phyloP scores from a whole-genome alignment of 2,797 vertebrate species.

The Xiphorhynchus erythropygius region DNA sequence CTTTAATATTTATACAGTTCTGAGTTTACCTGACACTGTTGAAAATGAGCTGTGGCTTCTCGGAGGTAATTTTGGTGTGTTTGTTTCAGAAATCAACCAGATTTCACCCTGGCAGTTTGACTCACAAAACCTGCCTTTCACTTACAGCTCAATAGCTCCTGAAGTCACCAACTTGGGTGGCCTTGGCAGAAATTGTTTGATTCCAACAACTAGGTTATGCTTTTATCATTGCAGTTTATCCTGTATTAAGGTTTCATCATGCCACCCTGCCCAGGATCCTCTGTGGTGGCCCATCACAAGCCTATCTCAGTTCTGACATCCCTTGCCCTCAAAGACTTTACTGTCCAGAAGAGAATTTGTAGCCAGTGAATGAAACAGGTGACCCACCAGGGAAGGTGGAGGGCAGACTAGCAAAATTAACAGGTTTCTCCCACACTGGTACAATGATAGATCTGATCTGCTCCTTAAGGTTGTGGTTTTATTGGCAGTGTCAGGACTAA shows the following conservation, averaged over 20 bases:
- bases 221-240: neutral
- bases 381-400: neutral
- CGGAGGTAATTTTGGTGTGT: neutral
- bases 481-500: neutral
- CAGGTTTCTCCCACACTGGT: neutral
- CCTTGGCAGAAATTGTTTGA: neutral
- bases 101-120: neutral
- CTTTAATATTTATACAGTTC: neutral
- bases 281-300: neutral
- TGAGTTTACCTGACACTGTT: neutral
- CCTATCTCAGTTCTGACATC: neutral
- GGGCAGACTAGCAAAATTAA: neutral
- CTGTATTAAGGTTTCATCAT: neutral
- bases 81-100: neutral
- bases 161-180: neutral
- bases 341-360: neutral
- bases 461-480: neutral
- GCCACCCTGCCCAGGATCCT: neutral
- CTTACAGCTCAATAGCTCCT: neutral
- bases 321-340: neutral
- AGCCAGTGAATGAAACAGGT: neutral
- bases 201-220: neutral
- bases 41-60: constrained; percentile 8
- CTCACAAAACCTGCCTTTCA: neutral
- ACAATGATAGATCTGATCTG: neutral